Evolutionary conservation across 2,797 vertebrate genomes (phyloP).

Genomic region (Myoxocephalus aenaeus): DNA sequence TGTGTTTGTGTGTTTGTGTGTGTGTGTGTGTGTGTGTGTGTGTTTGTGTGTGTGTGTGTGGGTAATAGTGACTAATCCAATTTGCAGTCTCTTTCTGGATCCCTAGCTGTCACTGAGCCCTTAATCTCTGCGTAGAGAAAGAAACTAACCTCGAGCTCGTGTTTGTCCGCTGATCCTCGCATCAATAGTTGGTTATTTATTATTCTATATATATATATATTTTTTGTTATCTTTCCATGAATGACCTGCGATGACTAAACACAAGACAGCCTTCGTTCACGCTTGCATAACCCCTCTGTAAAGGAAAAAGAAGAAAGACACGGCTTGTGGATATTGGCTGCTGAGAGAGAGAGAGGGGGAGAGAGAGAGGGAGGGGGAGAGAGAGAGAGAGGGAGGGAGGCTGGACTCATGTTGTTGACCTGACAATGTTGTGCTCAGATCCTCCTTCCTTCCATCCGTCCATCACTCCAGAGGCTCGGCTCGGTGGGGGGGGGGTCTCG

Average conservation of each 20-base stretch:
- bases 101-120: slow-evolving; percentile 69
- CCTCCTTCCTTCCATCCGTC: slow-evolving; percentile 60
- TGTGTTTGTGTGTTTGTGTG: slow-evolving; percentile 66
- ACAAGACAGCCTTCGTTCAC: slow-evolving; percentile 39
- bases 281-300: slow-evolving; percentile 19
- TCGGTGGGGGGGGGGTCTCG: slow-evolving; percentile 82
- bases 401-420: slow-evolving; percentile 66
- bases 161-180: slow-evolving; percentile 61
- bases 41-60: slow-evolving; percentile 65
- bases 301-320: neutral
- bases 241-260: slow-evolving; percentile 55
- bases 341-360: neutral
- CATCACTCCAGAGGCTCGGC: slow-evolving; percentile 79
- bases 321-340: slow-evolving; percentile 33
- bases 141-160: slow-evolving; percentile 70
- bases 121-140: slow-evolving; percentile 80
- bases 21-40: slow-evolving; percentile 67
- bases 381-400: slow-evolving; percentile 2
- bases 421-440: slow-evolving; percentile 61
- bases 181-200: slow-evolving; percentile 36
- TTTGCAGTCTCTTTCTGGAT: slow-evolving; percentile 83
- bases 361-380: slow-evolving; percentile 8
- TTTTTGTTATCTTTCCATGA: slow-evolving; percentile 60
- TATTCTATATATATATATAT: too few relatives aligned
- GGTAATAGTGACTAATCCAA: slow-evolving; percentile 84